Evolutionary conservation across 2,113 vertebrate genomes (phyloP).

Genomic region (Ptychochromis oligacanthus): DNA sequence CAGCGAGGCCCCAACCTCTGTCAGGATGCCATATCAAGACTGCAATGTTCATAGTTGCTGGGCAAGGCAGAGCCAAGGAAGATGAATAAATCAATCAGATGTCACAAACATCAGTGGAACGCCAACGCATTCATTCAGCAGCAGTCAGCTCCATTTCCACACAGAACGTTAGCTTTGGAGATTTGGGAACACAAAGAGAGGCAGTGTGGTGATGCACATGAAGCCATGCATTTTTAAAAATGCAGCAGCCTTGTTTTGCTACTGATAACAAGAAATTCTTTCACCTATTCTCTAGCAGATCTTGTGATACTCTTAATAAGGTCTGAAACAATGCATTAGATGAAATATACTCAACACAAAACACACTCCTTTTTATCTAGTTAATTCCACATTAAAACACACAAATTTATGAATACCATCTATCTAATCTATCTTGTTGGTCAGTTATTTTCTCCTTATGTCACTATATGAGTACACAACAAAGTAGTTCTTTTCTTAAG

Average conservation of each 20-base stretch:
- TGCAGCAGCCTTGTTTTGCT: background rate
- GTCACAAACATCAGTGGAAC: slow-evolving; percentile 41
- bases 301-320: background rate
- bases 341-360: background rate
- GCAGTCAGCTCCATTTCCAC: slow-evolving; percentile 22
- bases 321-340: background rate
- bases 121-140: slow-evolving; percentile 11
- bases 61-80: slow-evolving; percentile 33
- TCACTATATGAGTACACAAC: too few species aligned
- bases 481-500: too few species aligned
- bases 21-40: slow-evolving; percentile 22
- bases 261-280: background rate
- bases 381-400: background rate
- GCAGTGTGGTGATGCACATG: background rate
- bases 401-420: background rate
- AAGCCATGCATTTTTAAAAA: background rate
- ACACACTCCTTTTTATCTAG: background rate
- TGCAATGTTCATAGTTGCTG: slow-evolving; percentile 14
- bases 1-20: slow-evolving; percentile 12
- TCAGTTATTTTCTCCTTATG: too few species aligned
- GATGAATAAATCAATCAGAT: slow-evolving; percentile 70
- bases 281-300: background rate
- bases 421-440: too few species aligned
- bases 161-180: background rate
- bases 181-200: background rate